Evolutionary conservation across 2,888 invertebrate genomes (phyloP), one percentile per base, ranked within the genome.

Genomic region (Buathra laborator): DNA sequence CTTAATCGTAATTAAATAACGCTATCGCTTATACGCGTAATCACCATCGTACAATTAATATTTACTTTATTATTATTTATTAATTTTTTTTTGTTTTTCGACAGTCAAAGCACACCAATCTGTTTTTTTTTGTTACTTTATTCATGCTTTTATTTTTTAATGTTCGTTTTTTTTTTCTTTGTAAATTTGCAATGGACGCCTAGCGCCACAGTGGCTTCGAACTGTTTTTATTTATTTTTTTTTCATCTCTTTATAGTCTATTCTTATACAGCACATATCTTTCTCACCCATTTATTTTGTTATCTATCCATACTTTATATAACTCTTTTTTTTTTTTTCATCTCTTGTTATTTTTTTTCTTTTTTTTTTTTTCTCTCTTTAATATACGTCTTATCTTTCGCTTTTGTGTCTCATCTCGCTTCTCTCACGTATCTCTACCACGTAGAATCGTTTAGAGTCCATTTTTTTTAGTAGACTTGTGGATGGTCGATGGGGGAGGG

Each of bases 371-470:
- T 79, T 19, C 59, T 44, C 62, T 19, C 29, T 68, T 53, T 43
- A 70, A 48, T 71, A 32, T 43, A 62, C 51, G 72, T 66, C 75
- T 72, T 59, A 53, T 77, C 46, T 74, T 77, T 75, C 59, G 46
- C 59, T 67, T 79, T 66, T 71, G 48, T 74, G 46, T 68, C 24
- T 75, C 66, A 44, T 67, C 78, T 72, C 56, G 59, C 67, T 48
- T 81, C 51, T 56, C 77, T 51, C 59, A 24, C 44, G 46, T 43
- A 66, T 71, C 32, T 46, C 44, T 66, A 32, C 29, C 32, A 74
- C 71, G 70, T 84, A 53, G 62, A 82, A 84, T 86, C 82, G 88
- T 90, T 90, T 89, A 90, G 89, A 90, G 90, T 90, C 89, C 88
- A 85, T 88, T 59, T 78, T 75, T 76, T 64, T 51, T 12, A 80